Evolutionary conservation across 2,888 invertebrate genomes (phyloP).

Genomic region (Masnerella sp.): DNA sequence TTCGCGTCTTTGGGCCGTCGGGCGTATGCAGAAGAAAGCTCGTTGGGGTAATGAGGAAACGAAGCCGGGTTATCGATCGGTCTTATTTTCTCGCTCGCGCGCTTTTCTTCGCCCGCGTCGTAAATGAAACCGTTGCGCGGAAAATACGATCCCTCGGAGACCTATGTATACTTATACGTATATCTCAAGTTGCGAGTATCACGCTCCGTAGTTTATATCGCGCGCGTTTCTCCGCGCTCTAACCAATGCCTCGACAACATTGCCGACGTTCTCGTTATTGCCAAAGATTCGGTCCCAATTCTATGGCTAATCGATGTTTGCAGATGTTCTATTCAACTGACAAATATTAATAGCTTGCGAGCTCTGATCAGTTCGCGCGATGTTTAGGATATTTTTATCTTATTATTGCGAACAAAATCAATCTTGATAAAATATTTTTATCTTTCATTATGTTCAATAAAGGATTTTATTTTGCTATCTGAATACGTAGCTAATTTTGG

Average conservation of each 20-base stretch:
- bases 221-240: constrained; percentile 27
- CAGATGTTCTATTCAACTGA: too few species aligned
- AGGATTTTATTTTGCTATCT: too few species aligned
- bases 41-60: constrained; percentile 58
- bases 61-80: constrained; percentile 59
- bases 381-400: too few species aligned
- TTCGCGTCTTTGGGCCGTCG: constrained; percentile 46
- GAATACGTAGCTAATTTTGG: too few species aligned
- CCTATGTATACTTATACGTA: constrained; percentile 46
- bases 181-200: constrained; percentile 44
- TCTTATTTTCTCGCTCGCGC: constrained; percentile 48
- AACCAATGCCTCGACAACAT: constrained; percentile 13
- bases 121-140: constrained; percentile 58
- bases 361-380: too few species aligned
- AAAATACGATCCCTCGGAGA: constrained; percentile 59
- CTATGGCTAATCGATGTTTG: constrained; percentile 18
- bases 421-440: too few species aligned
- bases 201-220: constrained; percentile 30
- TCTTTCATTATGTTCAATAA: too few species aligned
- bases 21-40: constrained; percentile 57
- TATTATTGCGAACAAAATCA: too few species aligned
- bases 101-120: constrained; percentile 55
- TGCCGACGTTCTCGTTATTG: constrained; percentile 42
- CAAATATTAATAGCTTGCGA: too few species aligned
- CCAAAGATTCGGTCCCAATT: constrained; percentile 44